Conservation (phyloP, 92 coral and sea anemone species). For the Paragorgia papillata region DNA sequence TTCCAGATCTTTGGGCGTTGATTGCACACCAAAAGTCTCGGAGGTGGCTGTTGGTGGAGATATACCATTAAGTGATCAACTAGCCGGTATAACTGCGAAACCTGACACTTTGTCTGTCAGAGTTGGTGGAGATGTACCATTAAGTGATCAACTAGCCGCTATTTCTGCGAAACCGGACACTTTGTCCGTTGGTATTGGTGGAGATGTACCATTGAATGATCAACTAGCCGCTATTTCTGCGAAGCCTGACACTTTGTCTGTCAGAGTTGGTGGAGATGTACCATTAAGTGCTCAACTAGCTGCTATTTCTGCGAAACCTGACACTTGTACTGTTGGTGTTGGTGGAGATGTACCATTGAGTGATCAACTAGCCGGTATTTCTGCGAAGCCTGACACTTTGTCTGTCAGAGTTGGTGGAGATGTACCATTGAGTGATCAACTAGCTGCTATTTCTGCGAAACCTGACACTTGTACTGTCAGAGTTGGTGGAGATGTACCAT, state of each 20-base stretch:
- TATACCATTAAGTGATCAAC: conserved; percentile 17
- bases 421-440: conserved; percentile 71
- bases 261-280: conserved; percentile 89
- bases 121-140: conserved; percentile 87
- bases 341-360: conserved; percentile 90
- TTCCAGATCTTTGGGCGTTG: conserved; percentile 75
- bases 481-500: conserved; percentile 1
- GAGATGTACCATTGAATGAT: conserved; percentile 77
- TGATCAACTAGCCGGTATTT: conserved; percentile 57
- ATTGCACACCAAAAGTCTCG: conserved; percentile 27
- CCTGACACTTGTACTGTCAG: conserved; percentile 69
- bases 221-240: conserved; percentile 60
- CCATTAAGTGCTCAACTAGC: conserved; percentile 63
- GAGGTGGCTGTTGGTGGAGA: conserved; percentile 10
- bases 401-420: conserved; percentile 87
- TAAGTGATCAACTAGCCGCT: conserved; percentile 59
- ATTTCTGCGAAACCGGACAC: conserved; percentile 66
- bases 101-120: conserved; percentile 69
- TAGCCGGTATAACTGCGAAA: conserved; percentile 63
- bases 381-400: conserved; percentile 60
- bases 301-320: conserved; percentile 62
- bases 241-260: conserved; percentile 62
- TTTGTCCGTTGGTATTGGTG: conserved; percentile 79
- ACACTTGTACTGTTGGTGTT: conserved; percentile 71
- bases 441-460: conserved; percentile 62